Evolutionary conservation across 2,113 vertebrate species (phyloP).

Genomic region (Ptychochromis oligacanthus): DNA sequence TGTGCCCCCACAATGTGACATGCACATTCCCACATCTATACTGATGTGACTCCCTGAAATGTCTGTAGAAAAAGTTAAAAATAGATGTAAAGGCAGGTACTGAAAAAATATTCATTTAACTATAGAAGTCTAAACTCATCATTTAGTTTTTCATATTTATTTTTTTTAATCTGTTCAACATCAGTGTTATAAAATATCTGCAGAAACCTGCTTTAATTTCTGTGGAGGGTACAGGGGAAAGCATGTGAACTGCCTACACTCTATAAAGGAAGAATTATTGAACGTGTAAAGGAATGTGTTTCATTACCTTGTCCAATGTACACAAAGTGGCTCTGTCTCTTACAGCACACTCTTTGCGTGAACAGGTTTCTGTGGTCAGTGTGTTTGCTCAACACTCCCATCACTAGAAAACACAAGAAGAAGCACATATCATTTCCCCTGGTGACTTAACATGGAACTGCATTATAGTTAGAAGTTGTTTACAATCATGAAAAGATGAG

Average conservation of each 20-base stretch:
- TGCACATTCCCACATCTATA: conserved; percentile 78
- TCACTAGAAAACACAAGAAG: conserved; percentile 59
- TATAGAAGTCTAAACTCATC: background rate
- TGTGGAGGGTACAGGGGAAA: background rate
- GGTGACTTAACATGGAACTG: background rate
- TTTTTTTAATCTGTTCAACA: accelerated
- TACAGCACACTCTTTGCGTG: conserved; percentile 81
- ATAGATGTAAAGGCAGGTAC: accelerated
- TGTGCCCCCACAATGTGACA: conserved; percentile 71
- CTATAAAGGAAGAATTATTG: background rate
- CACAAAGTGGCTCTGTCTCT: conserved; percentile 78
- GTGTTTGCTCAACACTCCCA: conserved; percentile 45
- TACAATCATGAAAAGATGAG: background rate
- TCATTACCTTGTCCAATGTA: conserved; percentile 77
- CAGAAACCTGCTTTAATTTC: background rate
- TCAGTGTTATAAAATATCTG: background rate
- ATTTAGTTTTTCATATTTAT: background rate
- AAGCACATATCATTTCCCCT: background rate
- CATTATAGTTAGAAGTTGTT: background rate
- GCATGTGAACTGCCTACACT: no score
- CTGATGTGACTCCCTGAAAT: conserved; percentile 80
- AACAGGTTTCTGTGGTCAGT: conserved; percentile 73
- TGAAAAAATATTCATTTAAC: background rate
- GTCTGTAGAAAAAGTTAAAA: conserved; percentile 57
- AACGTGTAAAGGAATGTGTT: background rate